A percentile compares a stretch with the other conserved stretches of the same genome.
Conservation (phyloP, 1,140 invertebrate species). For the Armadillidium nasatum region DNA sequence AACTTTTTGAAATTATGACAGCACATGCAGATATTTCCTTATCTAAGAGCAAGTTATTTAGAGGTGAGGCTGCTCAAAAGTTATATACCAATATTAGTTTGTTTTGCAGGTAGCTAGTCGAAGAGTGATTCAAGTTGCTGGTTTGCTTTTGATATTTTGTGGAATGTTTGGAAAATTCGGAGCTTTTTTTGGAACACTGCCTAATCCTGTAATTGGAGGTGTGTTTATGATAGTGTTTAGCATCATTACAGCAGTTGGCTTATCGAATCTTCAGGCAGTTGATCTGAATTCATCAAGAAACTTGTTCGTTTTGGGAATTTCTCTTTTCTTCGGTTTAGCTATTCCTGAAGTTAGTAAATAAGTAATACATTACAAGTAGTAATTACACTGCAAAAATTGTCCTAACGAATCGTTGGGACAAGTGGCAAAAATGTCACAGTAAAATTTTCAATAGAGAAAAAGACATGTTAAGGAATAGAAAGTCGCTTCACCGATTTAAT, state of each 20-base stretch:
- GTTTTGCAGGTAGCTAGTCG: constrained; percentile 67
- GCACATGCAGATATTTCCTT: too few relatives aligned
- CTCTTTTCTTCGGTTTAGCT: constrained; percentile 12
- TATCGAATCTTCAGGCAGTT: constrained; percentile 72
- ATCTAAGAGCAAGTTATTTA: too few relatives aligned
- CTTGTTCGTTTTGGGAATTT: constrained; percentile 21
- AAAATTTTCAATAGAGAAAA: too few relatives aligned
- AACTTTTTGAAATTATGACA: too few relatives aligned
- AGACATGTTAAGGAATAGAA: too few relatives aligned
- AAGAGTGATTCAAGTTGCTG: constrained; percentile 75
- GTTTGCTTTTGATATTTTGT: constrained; percentile 69
- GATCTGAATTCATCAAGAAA: constrained; percentile 68
- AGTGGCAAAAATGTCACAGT: too few relatives aligned
- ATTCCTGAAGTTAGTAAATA: constrained; percentile 1
- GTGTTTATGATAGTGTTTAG: constrained; percentile 82
- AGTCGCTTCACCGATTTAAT: too few relatives aligned
- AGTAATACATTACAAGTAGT: too few relatives aligned
- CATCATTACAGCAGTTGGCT: constrained; percentile 67
- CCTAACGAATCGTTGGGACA: too few relatives aligned
- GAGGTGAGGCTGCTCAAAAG: too few relatives aligned
- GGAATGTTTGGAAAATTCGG: constrained; percentile 76
- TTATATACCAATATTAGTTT: too few relatives aligned
- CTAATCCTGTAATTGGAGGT: constrained; percentile 78
- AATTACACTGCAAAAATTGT: too few relatives aligned
- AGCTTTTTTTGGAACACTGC: constrained; percentile 79